A percentile compares a stretch with the other conserved stretches of the same genome.
Conservation (phyloP, 2,888 invertebrate species). For the Diaphora mendica region DNA sequence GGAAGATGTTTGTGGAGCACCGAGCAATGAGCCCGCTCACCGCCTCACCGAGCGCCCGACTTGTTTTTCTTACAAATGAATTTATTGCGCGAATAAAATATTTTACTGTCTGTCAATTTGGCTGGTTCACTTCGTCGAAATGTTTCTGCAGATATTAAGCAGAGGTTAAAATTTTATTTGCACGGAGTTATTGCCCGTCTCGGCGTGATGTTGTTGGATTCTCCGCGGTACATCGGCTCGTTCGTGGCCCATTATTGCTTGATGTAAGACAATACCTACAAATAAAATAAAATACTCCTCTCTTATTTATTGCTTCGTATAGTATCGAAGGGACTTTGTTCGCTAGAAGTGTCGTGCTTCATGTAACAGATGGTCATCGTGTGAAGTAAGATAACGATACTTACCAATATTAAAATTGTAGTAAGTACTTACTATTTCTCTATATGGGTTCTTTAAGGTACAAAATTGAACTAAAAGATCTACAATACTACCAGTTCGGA, state of each 20-base stretch:
- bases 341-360: conserved; percentile 47
- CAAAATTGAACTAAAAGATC: background rate
- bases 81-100: conserved; percentile 85
- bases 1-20: conserved; percentile 77
- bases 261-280: conserved; percentile 78
- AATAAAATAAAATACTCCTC: conserved; percentile 71
- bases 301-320: conserved; percentile 71
- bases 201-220: conserved; percentile 73
- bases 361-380: conserved; percentile 41
- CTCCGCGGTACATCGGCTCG: conserved; percentile 66
- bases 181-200: conserved; percentile 72
- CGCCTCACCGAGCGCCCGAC: conserved; percentile 49
- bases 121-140: conserved; percentile 70
- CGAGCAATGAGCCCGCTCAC: conserved; percentile 29
- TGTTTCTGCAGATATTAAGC: conserved; percentile 81
- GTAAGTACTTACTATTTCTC: background rate
- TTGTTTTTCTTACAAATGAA: conserved; percentile 85
- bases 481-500: background rate
- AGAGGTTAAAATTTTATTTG: conserved; percentile 86
- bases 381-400: conserved; percentile 29
- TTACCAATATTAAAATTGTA: background rate
- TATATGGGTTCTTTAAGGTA: background rate
- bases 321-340: conserved; percentile 51
- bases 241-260: conserved; percentile 72
- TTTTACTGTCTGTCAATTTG: conserved; percentile 86